A percentile compares a stretch with the other conserved stretches of the same genome.
Conservation (phyloP, 1,140 invertebrate genomes). For the Diabrotica virgifera region DNA sequence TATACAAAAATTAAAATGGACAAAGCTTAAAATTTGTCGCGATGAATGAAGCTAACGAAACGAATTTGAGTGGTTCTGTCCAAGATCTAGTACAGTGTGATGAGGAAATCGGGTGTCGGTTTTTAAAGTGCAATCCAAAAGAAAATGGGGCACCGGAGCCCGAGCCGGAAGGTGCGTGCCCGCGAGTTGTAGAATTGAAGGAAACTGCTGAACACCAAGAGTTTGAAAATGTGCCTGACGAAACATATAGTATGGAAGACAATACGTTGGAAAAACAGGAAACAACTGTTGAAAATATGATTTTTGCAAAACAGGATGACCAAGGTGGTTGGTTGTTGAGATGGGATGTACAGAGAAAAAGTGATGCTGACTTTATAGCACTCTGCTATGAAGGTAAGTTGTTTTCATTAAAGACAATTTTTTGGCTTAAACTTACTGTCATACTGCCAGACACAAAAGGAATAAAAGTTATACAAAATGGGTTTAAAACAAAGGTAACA, state of each 20-base stretch:
- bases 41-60: conserved; percentile 14
- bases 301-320: conserved; percentile 31
- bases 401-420: not conserved
- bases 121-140: conserved; percentile 32
- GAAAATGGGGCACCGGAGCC: conserved; percentile 15
- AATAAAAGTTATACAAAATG: too few relatives aligned
- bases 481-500: too few relatives aligned
- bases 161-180: not conserved
- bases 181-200: too few relatives aligned
- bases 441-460: too few relatives aligned
- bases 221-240: too few relatives aligned
- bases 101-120: conserved; percentile 24
- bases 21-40: conserved; percentile 8
- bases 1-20: conserved; percentile 14
- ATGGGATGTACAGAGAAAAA: conserved; percentile 34
- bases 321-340: conserved; percentile 35
- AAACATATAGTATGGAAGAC: too few relatives aligned
- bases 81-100: conserved; percentile 13
- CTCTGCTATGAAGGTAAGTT: conserved; percentile 39
- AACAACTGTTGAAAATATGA: conserved; percentile 17
- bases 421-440: too few relatives aligned
- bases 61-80: conserved; percentile 15
- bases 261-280: not conserved
- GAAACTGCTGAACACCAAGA: too few relatives aligned
- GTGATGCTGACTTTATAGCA: conserved; percentile 40